A percentile compares a stretch with the other conserved stretches of the same genome.
Conservation (phyloP, 1,140 invertebrate genomes). For the Pararge aegeria region DNA sequence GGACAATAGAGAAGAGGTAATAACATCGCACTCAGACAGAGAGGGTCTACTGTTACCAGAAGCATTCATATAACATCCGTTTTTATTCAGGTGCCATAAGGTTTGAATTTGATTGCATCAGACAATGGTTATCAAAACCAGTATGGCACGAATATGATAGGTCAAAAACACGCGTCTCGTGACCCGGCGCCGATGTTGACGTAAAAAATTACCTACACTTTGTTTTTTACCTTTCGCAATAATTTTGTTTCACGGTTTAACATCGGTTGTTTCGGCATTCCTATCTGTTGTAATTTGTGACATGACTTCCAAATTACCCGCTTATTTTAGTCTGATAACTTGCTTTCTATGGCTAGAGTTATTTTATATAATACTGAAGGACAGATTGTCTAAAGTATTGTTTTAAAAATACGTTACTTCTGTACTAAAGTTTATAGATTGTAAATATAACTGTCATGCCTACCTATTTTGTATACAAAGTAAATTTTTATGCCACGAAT, state of each 20-base stretch:
- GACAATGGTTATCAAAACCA: constrained; percentile 45
- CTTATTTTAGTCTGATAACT: constrained; percentile 1
- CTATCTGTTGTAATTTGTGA: constrained; percentile 2
- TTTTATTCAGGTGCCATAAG: constrained; percentile 13
- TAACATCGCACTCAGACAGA: too few relatives aligned
- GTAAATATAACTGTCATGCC: too few relatives aligned
- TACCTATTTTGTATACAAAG: too few relatives aligned
- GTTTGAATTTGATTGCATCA: constrained; percentile 24
- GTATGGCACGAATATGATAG: constrained; percentile 65
- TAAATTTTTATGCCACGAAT: too few relatives aligned
- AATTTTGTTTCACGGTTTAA: background rate
- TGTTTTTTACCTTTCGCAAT: constrained; percentile 16
- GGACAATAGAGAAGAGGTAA: too few relatives aligned
- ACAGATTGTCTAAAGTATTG: too few relatives aligned
- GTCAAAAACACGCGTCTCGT: constrained; percentile 52
- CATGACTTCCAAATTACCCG: constrained; percentile 8
- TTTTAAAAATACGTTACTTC: too few relatives aligned
- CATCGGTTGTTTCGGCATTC: background rate
- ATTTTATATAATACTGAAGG: too few relatives aligned
- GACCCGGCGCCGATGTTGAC: constrained; percentile 35
- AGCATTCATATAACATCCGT: background rate
- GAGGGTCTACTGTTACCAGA: too few relatives aligned
- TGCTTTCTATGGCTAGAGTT: background rate
- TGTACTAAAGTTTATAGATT: too few relatives aligned
- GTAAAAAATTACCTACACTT: constrained; percentile 19